Evolutionary conservation across 2,888 invertebrate genomes (phyloP), one percentile per base, ranked within the genome.

Genomic region (Apotomis turbidana): DNA sequence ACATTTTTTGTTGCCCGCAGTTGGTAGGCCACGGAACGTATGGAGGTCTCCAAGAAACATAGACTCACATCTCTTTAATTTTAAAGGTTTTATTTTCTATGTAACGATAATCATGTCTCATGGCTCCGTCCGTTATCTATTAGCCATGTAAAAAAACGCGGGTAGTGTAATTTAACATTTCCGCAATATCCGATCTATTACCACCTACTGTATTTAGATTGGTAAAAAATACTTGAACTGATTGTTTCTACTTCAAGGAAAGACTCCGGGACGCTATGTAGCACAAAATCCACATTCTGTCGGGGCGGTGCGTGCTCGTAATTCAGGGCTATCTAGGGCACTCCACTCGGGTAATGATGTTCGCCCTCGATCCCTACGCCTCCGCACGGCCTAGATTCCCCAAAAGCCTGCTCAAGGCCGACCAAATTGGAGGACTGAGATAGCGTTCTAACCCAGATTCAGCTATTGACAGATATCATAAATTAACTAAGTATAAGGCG

Each of bases 281-380:
- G 79, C 77, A 76, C 78, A 75, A 77, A 77, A 78, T 75, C 75
- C 76, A 71, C 74, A 71, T 74, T 75, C 70, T 52, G 46, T 12
- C 46, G 60, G 55, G 62, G 62, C 51, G 36, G 68, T 12, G 9
- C 52, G 44, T 41, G 36, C 68, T 75, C 76, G 70, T 75, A 75
- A 74, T 73, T 71, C 63, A 73, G 68, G 70, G 44, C 54, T 75
- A 76, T 75, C 80, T 83, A 78, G 83, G 81, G 77, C 81, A 78
- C 78, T 79, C 78, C 79, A 75, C 78, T 79, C 77, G 78, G 76
- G 64, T 78, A 76, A 76, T 75, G 75, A 75, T 70, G 75, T 74
- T 81, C 27, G 27, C 80, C 82, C 83, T 80, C 80, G 78, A 81
- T 83, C 84, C 83, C 83, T 83, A 82, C 81, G 82, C 81, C 81